These are phyloP conservation scores for Drosophila melanosoma DNA, from an alignment of 2,888 invertebrate genomes.

Conservation along the genomic window DNA sequence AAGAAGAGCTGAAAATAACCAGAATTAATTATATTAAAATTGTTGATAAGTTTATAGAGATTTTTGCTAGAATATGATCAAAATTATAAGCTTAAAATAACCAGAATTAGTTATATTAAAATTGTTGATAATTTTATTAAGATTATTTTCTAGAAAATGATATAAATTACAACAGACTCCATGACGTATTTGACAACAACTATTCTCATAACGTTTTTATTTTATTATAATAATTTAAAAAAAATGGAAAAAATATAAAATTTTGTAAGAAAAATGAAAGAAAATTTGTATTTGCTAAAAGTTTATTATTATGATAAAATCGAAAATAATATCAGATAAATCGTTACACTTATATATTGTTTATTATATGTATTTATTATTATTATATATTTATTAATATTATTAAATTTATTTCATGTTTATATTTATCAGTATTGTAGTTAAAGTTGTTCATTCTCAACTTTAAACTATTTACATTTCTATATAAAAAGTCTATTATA, in stretches of 20 bases:
- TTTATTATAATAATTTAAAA: not conserved
- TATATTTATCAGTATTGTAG: not conserved
- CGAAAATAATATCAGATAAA: too few relatives aligned
- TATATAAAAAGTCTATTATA: too few relatives aligned
- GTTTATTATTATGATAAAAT: not conserved
- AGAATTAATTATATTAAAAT: not conserved
- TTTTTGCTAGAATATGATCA: not conserved
- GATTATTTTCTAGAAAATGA: too few relatives aligned
- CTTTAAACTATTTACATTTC: not conserved
- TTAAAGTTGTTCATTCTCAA: accelerated
- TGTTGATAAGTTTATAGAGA: not conserved
- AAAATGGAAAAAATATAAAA: not conserved
- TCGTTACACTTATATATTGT: not conserved
- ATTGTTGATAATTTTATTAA: too few relatives aligned
- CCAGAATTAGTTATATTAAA: too few relatives aligned
- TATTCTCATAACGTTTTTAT: not conserved
- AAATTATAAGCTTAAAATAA: not conserved
- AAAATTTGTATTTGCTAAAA: not conserved
- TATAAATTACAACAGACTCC: too few relatives aligned
- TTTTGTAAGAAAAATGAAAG: too few relatives aligned
- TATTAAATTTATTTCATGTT: not conserved
- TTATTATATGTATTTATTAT: too few relatives aligned
- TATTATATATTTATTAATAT: too few relatives aligned
- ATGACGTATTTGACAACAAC: not conserved
- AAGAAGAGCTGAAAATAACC: not conserved